Evolutionary conservation across 1,140 invertebrate genomes (phyloP).

Genomic region (Augochlora pura): DNA sequence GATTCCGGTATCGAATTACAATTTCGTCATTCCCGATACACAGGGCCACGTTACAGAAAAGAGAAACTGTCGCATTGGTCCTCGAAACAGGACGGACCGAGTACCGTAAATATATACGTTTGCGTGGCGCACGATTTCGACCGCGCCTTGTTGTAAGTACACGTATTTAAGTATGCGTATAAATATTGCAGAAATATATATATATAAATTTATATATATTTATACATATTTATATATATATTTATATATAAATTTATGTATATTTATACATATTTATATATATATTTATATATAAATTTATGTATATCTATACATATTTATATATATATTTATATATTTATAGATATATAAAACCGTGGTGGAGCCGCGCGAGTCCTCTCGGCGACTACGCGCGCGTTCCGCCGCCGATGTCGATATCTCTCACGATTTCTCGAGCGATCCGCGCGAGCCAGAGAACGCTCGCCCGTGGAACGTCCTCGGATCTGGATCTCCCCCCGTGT

Average conservation of each 20-base stretch:
- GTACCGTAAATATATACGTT: too few relatives aligned
- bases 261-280: conserved; percentile 46
- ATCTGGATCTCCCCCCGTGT: background rate
- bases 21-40: too few relatives aligned
- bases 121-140: too few relatives aligned
- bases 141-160: conserved; percentile 23
- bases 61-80: too few relatives aligned
- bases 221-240: conserved; percentile 48
- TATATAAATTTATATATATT: conserved; percentile 46
- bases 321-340: conserved; percentile 46
- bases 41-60: too few relatives aligned
- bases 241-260: conserved; percentile 46
- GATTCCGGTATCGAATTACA: too few relatives aligned
- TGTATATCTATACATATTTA: conserved; percentile 49
- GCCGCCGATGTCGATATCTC: conserved; percentile 42
- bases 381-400: conserved; percentile 30
- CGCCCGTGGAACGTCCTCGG: background rate
- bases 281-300: conserved; percentile 47
- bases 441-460: background rate
- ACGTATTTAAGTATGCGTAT: conserved; percentile 41
- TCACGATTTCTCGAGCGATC: conserved; percentile 14
- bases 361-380: background rate
- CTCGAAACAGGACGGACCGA: too few relatives aligned
- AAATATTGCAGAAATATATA: conserved; percentile 45
- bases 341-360: conserved; percentile 46